phyloP scores from a whole-genome alignment of 2,113 vertebrate genomes.

The Colaptes auratus region DNA sequence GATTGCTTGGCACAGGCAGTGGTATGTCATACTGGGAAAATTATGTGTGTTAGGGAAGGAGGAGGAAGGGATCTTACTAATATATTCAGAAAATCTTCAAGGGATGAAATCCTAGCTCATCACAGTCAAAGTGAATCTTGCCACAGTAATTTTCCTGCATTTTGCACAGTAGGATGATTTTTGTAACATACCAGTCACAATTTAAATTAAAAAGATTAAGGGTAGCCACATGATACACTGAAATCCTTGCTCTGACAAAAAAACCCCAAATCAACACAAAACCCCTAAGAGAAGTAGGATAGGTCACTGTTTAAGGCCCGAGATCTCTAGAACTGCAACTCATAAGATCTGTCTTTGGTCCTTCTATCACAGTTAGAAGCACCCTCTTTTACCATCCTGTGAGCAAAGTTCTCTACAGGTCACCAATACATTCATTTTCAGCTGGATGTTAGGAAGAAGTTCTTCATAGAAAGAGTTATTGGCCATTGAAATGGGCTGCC shows the following conservation, averaged over 20 bases:
- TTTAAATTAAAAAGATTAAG: constrained; percentile 37
- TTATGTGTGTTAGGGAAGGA: rapidly evolving
- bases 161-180: neutral
- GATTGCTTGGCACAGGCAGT: neutral
- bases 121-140: neutral
- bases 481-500: no score
- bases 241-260: neutral
- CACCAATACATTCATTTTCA: neutral
- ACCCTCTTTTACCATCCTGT: neutral
- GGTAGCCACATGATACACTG: neutral
- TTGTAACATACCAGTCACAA: neutral
- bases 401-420: neutral
- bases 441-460: no score
- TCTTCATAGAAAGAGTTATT: no score
- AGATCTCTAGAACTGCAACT: neutral
- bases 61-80: neutral
- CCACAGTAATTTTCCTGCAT: neutral
- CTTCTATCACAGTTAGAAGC: neutral
- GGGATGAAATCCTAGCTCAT: neutral
- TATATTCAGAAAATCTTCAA: neutral
- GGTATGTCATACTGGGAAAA: neutral
- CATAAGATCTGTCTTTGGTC: neutral
- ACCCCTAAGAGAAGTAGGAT: neutral
- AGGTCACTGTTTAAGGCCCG: neutral
- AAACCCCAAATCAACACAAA: neutral